Evolutionary conservation across 2,113 vertebrate species (phyloP).

Genomic region (Sprattus sprattus): DNA sequence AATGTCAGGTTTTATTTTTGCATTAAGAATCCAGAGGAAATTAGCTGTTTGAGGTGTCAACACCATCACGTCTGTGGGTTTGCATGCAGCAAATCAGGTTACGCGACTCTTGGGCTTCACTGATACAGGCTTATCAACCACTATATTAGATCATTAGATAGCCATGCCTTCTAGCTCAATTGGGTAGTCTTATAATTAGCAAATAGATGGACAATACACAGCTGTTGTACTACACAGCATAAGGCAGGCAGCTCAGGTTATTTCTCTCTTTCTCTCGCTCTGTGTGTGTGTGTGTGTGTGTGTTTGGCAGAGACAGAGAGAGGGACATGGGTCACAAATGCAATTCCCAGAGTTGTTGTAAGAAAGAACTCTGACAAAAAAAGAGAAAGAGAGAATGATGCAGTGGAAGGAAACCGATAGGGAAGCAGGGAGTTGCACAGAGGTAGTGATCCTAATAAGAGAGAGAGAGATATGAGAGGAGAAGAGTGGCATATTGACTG

Average conservation of each 20-base stretch:
- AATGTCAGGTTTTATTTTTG: constrained; percentile 13
- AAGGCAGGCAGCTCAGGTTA: neutral
- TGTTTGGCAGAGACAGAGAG: neutral
- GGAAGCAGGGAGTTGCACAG: neutral
- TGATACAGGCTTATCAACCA: neutral
- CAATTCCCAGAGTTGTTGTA: neutral
- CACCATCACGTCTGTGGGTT: constrained; percentile 13
- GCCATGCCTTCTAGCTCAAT: constrained; percentile 57
- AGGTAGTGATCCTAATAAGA: neutral
- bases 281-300: neutral
- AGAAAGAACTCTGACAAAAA: neutral
- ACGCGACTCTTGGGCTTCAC: constrained; percentile 15
- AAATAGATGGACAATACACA: constrained; percentile 36
- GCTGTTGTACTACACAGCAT: neutral
- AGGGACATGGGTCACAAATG: neutral
- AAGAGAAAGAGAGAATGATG: constrained; percentile 12
- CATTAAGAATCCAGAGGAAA: neutral
- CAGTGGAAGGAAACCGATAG: neutral
- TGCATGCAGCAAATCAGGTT: constrained; percentile 21
- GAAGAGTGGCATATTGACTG: neutral
- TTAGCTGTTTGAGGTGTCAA: constrained; percentile 35
- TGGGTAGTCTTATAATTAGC: constrained; percentile 62
- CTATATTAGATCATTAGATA: constrained; percentile 51
- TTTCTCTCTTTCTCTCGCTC: neutral
- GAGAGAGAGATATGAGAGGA: neutral